Evolutionary conservation across 2,888 invertebrate genomes (phyloP).

Genomic region (Trichogramma dendrolimi): DNA sequence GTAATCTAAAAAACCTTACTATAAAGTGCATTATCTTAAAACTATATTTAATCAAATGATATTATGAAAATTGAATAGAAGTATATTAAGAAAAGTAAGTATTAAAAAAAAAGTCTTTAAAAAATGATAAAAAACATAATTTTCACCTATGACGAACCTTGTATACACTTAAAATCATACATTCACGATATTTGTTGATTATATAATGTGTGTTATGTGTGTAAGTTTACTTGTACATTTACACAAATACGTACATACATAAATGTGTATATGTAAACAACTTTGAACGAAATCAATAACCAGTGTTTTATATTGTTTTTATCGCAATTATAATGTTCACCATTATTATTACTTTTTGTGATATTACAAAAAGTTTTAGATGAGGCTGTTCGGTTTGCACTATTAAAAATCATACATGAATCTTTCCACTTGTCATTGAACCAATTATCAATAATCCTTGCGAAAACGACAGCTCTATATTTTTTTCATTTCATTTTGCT

Average conservation of each 20-base stretch:
- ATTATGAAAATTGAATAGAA: conserved; percentile 2
- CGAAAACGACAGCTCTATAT: too few relatives aligned
- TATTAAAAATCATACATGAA: conserved; percentile 25
- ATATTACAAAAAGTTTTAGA: conserved; percentile 25
- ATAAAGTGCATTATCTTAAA: conserved; percentile 7
- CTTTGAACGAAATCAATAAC: conserved; percentile 6
- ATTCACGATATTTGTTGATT: conserved; percentile 12
- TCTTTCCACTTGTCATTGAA: neutral
- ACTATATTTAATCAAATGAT: conserved; percentile 16
- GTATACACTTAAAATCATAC: conserved; percentile 25
- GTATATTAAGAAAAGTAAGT: conserved; percentile 6
- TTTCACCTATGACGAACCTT: conserved; percentile 19
- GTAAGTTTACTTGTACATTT: too few relatives aligned
- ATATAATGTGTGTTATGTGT: neutral
- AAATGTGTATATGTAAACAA: too few relatives aligned
- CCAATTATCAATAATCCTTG: too few relatives aligned
- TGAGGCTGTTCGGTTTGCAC: conserved; percentile 23
- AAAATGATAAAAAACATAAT: conserved; percentile 18
- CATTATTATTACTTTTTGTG: conserved; percentile 24
- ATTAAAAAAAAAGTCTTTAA: neutral
- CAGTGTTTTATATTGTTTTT: conserved; percentile 25
- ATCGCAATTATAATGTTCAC: conserved; percentile 22
- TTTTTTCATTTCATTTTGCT: too few relatives aligned
- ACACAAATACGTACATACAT: too few relatives aligned
- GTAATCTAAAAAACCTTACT: conserved; percentile 13